Percentiles rank a stretch among this genome's conserved stretches.
Conservation (phyloP, 2,888 invertebrate genomes). For the Agrilus biguttatus region DNA sequence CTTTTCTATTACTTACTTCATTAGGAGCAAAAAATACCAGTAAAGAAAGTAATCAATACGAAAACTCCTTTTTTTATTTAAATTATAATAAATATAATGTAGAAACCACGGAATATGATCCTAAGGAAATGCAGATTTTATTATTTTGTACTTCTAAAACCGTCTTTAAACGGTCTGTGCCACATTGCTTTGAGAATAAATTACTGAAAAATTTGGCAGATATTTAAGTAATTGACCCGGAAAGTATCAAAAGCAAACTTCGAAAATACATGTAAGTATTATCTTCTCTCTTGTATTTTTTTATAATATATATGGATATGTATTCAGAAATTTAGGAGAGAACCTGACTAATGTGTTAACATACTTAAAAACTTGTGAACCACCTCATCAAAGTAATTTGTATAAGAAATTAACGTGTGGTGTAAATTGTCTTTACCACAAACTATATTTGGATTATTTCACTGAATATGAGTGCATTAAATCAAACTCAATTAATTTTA, state of each 20-base stretch:
- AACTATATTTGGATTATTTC: slow-evolving; percentile 24
- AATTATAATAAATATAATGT: too few species aligned
- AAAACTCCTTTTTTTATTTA: too few species aligned
- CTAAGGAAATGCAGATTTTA: too few species aligned
- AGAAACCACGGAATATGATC: too few species aligned
- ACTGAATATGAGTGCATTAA: too few species aligned
- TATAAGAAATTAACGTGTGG: slow-evolving; percentile 34
- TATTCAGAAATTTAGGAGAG: slow-evolving; percentile 20
- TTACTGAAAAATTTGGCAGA: slow-evolving; percentile 35
- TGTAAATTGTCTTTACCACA: slow-evolving; percentile 27
- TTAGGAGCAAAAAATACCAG: too few species aligned
- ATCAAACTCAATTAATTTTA: slow-evolving; percentile 30
- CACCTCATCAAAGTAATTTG: slow-evolving; percentile 28
- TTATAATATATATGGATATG: slow-evolving; percentile 1
- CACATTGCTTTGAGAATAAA: slow-evolving; percentile 27
- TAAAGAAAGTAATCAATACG: too few species aligned
- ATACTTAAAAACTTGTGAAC: slow-evolving; percentile 28
- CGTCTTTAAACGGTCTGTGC: background rate
- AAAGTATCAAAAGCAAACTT: slow-evolving; percentile 32
- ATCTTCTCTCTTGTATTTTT: slow-evolving; percentile 1
- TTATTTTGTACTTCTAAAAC: too few species aligned
- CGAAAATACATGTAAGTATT: too few species aligned
- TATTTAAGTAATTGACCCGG: slow-evolving; percentile 37
- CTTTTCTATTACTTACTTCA: too few species aligned
- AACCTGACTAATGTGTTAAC: slow-evolving; percentile 27